Conservation (phyloP, 2,113 vertebrate genomes). For the Cisticola juncidis region DNA sequence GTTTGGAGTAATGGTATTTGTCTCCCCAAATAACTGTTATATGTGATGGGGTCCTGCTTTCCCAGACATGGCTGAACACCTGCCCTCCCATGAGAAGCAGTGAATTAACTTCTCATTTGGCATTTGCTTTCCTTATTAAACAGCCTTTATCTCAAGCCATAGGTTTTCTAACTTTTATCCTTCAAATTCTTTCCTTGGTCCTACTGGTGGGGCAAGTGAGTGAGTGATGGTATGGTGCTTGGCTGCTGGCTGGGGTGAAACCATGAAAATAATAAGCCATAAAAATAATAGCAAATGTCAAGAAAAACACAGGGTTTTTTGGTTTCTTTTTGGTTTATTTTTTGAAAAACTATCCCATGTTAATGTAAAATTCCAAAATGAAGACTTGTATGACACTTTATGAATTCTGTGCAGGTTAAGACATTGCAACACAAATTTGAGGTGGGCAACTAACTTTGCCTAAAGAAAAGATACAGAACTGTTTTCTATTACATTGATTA, state of each 20-base stretch:
- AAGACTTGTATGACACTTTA: background rate
- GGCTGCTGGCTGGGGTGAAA: background rate
- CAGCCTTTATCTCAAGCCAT: background rate
- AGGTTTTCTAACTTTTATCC: background rate
- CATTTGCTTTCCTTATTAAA: background rate
- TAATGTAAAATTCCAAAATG: background rate
- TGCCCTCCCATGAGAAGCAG: background rate
- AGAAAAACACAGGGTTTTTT: too few relatives aligned
- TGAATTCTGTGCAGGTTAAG: background rate
- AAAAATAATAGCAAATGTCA: background rate
- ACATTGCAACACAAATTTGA: background rate
- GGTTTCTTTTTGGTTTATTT: too few relatives aligned
- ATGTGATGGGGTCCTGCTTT: fast-evolving
- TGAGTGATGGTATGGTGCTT: background rate
- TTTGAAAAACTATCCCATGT: background rate
- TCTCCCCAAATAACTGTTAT: background rate
- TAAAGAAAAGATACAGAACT: background rate
- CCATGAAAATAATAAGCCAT: background rate
- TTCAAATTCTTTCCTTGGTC: background rate
- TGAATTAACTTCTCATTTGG: background rate
- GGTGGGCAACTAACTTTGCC: background rate
- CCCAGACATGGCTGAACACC: background rate
- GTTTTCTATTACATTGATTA: background rate
- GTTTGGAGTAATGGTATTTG: background rate
- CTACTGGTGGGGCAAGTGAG: background rate